Evolutionary conservation across 2,888 invertebrate species (phyloP), one percentile per base, ranked within the genome.

Genomic region (Mellilla xanthometata): DNA sequence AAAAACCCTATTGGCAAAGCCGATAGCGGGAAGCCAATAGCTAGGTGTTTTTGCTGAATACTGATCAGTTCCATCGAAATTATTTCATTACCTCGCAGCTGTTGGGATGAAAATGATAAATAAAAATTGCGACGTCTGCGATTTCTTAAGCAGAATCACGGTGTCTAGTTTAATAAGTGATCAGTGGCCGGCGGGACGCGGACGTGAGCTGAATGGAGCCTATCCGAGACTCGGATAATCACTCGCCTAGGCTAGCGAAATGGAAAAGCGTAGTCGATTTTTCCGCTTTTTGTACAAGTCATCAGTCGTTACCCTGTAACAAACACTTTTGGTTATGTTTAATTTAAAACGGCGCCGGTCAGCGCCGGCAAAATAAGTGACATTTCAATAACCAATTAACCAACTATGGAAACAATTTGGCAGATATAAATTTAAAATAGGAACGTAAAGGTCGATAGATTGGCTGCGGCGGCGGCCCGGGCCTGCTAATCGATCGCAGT

Each of bases 151-250:
- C 79, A 65, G 76, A 86, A 89, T 88, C 88, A 86, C 81, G 73
- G 74, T 74, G 72, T 68, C 64, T 75, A 82, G 86, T 82, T 86
- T 87, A 87, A 88, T 87, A 88, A 87, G 82, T 84, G 84, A 88
- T 87, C 84, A 85, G 82, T 78, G 80, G 76, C 68, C 73, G 73
- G 47, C 59, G 68, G 54, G 67, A 85, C 87, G 88, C 84, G 86
- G 79, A 60, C 58, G 58, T 87, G 67, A 74, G 64, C 54, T 55
- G 43, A 63, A 77, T 73, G 62, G 57, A 65, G 62, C 58, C 66
- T 73, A 75, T 69, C 76, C 70, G 72, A 65, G 62, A 57, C 68
- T 65, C 66, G 64, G 49, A 64, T 65, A 58, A 61, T 65, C 65
- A 57, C 53, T 55, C 61, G 45, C 29, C 12, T 35, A 38, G 23